A percentile compares a stretch with the other conserved stretches of the same genome.
Conservation (phyloP, 2,113 vertebrate genomes). For the Pseudopodoces humilis region DNA sequence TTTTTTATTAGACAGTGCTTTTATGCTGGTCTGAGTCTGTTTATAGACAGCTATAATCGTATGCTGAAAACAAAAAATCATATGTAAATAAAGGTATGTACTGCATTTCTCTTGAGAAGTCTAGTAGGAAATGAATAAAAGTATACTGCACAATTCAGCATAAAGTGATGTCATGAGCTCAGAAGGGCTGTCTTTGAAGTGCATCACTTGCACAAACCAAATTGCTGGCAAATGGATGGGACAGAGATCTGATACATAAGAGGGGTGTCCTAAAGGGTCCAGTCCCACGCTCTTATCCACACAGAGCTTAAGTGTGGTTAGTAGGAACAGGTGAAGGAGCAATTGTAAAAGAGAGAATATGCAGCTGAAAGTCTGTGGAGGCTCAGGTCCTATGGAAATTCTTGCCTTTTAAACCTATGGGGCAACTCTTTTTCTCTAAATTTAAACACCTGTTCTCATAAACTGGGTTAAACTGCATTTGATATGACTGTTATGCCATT, state of each 20-base stretch:
- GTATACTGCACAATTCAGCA: not conserved
- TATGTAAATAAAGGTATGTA: not conserved
- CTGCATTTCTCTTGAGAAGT: not conserved
- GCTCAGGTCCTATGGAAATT: not conserved
- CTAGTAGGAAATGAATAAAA: not conserved
- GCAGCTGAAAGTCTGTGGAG: not conserved
- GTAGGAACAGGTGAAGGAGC: not conserved
- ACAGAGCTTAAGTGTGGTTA: accelerated
- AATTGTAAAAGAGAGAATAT: not conserved
- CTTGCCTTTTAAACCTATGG: not conserved
- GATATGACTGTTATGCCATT: not conserved
- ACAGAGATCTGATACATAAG: not conserved
- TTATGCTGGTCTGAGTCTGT: not conserved
- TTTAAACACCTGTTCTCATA: not conserved
- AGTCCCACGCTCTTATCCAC: not conserved
- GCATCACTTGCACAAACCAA: not conserved
- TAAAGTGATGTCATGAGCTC: not conserved
- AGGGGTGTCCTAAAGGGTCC: not conserved
- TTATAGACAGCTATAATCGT: not conserved
- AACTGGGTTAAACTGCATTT: not conserved
- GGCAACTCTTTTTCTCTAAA: not conserved
- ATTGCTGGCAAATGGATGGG: not conserved
- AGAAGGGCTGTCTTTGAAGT: not conserved
- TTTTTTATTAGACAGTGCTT: not conserved
- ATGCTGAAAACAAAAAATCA: accelerated